Evolutionary conservation across 2,113 vertebrate species (phyloP).

Genomic region (Megaceryle torquata): DNA sequence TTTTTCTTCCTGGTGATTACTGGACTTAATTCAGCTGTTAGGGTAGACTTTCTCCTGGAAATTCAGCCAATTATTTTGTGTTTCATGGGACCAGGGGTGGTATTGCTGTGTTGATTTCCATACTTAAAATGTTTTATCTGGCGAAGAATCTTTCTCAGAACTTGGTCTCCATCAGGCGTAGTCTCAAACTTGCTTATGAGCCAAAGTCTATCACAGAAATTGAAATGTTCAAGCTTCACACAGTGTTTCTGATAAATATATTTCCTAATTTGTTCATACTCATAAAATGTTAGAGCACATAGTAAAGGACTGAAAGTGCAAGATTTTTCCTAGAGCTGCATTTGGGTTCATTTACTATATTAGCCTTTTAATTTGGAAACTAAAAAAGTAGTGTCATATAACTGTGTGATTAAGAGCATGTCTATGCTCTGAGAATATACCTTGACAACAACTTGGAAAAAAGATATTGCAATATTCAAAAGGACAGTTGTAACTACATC

Average conservation of each 20-base stretch:
- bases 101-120: constrained; percentile 7
- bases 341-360: background rate
- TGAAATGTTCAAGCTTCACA: background rate
- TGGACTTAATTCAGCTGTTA: background rate
- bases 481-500: background rate
- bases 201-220: background rate
- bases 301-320: background rate
- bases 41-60: background rate
- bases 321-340: background rate
- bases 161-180: background rate
- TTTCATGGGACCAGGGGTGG: background rate
- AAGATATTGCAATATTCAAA: background rate
- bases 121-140: constrained; percentile 32
- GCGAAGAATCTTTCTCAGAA: constrained; percentile 8
- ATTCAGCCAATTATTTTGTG: background rate
- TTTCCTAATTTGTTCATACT: background rate
- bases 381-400: background rate
- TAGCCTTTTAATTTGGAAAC: background rate
- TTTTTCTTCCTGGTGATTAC: background rate
- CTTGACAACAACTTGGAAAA: background rate
- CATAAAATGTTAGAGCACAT: accelerated
- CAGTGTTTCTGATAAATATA: background rate
- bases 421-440: background rate
- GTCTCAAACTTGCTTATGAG: background rate
- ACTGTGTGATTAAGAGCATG: background rate